phyloP scores from a whole-genome alignment of 1,140 invertebrate species.

The Papilio aristodemus region DNA sequence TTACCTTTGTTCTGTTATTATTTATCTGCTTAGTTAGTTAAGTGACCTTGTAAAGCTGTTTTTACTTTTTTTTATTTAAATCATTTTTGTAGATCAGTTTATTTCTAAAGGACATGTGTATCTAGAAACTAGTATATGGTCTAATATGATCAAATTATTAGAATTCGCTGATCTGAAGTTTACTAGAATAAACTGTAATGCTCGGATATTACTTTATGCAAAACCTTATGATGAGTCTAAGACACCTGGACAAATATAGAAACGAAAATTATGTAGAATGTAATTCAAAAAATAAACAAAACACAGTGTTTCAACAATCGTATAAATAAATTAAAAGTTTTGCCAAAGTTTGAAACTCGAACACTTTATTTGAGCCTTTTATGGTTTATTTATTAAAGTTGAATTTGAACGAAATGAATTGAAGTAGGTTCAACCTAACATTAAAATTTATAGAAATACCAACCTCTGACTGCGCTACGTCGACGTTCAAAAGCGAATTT shows the following conservation, averaged over 20 bases:
- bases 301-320: neutral
- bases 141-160: no score
- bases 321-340: neutral
- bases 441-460: neutral
- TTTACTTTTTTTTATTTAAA: neutral
- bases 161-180: no score
- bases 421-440: conserved; percentile 2
- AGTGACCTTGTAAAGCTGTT: neutral
- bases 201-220: no score
- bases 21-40: conserved; percentile 2
- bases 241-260: no score
- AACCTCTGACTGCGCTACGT: neutral
- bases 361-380: neutral
- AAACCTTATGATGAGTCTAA: no score
- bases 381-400: conserved; percentile 1
- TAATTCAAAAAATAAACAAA: neutral
- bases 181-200: no score
- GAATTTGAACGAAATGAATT: conserved; percentile 10
- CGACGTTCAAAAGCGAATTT: neutral
- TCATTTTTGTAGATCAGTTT: neutral
- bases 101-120: no score
- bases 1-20: conserved; percentile 1
- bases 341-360: neutral
- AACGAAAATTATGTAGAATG: no score
- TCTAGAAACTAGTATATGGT: no score